Base-by-base conservation (phyloP, 2,797 vertebrate genomes). In the Pterois miles region DNA sequence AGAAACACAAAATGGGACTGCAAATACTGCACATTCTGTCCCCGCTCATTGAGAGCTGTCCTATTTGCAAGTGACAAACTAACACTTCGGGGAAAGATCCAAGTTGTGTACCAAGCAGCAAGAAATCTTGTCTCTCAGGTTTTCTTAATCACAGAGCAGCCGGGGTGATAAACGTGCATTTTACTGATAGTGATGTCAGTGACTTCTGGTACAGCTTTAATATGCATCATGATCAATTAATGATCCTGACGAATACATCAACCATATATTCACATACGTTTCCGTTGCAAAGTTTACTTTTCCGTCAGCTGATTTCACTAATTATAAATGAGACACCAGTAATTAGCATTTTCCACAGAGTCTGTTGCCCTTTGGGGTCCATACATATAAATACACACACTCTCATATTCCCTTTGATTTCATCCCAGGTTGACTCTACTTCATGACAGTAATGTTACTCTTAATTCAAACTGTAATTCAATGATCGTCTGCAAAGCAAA, bases 21-120 rank as follows among this genome's bases (percentile, higher is more conserved):
- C 7, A 16, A 22, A 56, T 13, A 20, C 22, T 38, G 33, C 27
- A 18, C 3, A 3, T 13, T 46, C 5, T 29, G 31, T 78, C 5
- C 1, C 6, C 0, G 1, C 56, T 80, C 76, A 63, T 18, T 63
- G 70, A 82, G 23, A 60, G 76, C 43, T 80, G 72, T 60, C 50
- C 67, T 57, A 34, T 65, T 74, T 69, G 31, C n/a, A 73, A 72
- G 25, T 38, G 27, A 60, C 23, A n/a, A 63, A n/a, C 5, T 2
- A 36, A 56, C 27, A 25, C 50, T 38, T 78, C 11, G 23, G n/a
- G 29, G 8, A 16, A 31, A 10, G 43, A 58, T 2, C 18, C 11
- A 4, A 56, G 9, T 8, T 4, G 16, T 23, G 2, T 40, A 18
- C 40, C 0, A 46, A 7, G 59, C n/a, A 57, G 20, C 25, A 57